These are phyloP conservation scores for Tholera decimalis DNA, from an alignment of 2,888 invertebrate species.

Conservation along the genomic window DNA sequence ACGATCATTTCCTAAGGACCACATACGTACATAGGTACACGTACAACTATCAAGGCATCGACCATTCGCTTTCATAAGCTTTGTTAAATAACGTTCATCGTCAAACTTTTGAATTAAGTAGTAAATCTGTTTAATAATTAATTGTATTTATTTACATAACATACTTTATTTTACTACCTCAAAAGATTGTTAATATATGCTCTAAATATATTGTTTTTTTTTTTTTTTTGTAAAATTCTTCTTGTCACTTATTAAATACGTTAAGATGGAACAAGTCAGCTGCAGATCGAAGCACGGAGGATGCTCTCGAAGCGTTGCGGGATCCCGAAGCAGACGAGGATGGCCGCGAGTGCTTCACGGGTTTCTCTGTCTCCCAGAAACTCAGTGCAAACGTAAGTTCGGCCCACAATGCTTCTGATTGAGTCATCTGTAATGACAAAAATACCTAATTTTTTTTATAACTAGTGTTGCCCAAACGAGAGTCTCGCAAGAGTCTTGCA, in stretches of 20 bases:
- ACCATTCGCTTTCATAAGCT: not conserved
- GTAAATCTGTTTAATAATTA: conserved; percentile 15
- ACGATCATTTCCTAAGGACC: not conserved
- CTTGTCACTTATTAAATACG: conserved; percentile 62
- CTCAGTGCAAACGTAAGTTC: conserved; percentile 94
- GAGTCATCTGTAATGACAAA: conserved; percentile 91
- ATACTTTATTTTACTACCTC: conserved; percentile 32
- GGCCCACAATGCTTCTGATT: conserved; percentile 93
- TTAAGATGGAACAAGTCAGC: conserved; percentile 83
- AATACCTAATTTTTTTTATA: not conserved
- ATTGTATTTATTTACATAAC: conserved; percentile 27
- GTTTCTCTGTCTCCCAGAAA: conserved; percentile 94
- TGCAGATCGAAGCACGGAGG: conserved; percentile 85
- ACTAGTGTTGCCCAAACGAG: too few relatives aligned
- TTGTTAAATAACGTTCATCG: not conserved
- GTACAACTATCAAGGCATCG: not conserved
- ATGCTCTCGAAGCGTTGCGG: conserved; percentile 79
- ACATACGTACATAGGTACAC: too few relatives aligned
- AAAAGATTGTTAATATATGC: conserved; percentile 17
- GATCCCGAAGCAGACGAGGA: conserved; percentile 78
- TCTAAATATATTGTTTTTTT: conserved; percentile 40
- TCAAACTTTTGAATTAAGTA: conserved; percentile 2
- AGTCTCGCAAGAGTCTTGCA: too few relatives aligned
- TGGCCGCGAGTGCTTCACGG: conserved; percentile 89
- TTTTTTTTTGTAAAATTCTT: conserved; percentile 12